These are phyloP conservation scores for Papilio aristodemus DNA, from an alignment of 1,140 invertebrate species.

Conservation along the genomic window DNA sequence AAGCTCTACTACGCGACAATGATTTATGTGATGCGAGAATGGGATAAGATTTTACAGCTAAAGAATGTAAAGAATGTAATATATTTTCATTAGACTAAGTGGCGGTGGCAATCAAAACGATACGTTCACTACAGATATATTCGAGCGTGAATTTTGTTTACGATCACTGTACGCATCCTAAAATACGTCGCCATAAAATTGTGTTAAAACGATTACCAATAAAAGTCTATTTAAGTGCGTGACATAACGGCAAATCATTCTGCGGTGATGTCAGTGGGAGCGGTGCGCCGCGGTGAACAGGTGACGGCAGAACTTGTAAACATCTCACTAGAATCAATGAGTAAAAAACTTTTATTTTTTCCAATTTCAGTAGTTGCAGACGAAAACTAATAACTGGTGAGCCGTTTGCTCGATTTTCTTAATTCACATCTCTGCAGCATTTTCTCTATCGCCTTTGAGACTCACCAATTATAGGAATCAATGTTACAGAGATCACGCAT, in stretches of 20 bases:
- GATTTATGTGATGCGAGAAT: too few species aligned
- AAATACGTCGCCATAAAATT: slow-evolving; percentile 16
- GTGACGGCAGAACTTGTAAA: background rate
- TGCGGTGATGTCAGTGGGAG: background rate
- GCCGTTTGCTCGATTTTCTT: too few species aligned
- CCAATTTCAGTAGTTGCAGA: too few species aligned
- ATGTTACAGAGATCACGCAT: background rate
- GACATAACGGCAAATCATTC: background rate
- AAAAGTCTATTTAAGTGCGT: slow-evolving; percentile 8
- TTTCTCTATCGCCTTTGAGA: too few species aligned
- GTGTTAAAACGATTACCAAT: slow-evolving; percentile 18
- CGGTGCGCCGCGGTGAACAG: background rate
- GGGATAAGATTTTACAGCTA: too few species aligned
- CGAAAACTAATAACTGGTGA: too few species aligned
- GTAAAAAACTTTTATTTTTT: too few species aligned
- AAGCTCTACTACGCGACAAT: background rate
- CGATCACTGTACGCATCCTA: slow-evolving; percentile 11
- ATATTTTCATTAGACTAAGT: slow-evolving; percentile 16
- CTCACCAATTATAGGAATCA: background rate
- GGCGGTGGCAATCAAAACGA: background rate
- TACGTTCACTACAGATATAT: slow-evolving; percentile 7
- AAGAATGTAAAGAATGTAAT: background rate
- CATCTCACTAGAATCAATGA: background rate
- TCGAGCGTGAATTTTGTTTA: slow-evolving; percentile 1
- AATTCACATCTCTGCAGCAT: too few species aligned